These are phyloP conservation scores for Spizaetus ornatus DNA, from an alignment of 2,113 vertebrate genomes.

Conservation along the genomic window DNA sequence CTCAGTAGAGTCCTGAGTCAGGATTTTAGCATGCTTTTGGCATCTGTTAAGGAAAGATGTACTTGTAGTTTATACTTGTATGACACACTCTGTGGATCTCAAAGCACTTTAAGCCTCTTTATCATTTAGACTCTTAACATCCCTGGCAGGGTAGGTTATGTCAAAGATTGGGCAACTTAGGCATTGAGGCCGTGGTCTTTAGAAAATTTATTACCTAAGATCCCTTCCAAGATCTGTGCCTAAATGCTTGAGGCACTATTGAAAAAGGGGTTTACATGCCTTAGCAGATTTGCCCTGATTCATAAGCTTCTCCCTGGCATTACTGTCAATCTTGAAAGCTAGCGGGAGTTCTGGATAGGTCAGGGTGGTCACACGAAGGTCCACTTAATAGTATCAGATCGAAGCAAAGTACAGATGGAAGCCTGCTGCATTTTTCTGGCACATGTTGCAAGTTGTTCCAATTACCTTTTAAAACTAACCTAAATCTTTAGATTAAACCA, in stretches of 20 bases:
- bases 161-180: not conserved
- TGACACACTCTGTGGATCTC: not conserved
- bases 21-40: not conserved
- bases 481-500: conserved; percentile 43
- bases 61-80: not conserved
- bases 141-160: not conserved
- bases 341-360: not conserved
- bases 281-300: conserved; percentile 9
- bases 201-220: not conserved
- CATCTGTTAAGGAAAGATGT: not conserved
- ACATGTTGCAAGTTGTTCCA: not conserved
- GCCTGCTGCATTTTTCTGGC: not conserved
- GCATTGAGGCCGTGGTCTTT: not conserved
- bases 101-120: not conserved
- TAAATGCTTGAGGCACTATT: not conserved
- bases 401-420: conserved; percentile 2
- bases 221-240: not conserved
- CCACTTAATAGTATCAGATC: not conserved
- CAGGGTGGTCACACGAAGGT: not conserved
- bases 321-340: conserved; percentile 27
- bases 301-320: not conserved
- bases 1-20: not conserved
- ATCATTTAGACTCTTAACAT: not conserved
- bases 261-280: not conserved
- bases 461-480: conserved; percentile 36